Evolutionary conservation across 23 tunicate species (phyloP).

Genomic region (Diplosoma virens): DNA sequence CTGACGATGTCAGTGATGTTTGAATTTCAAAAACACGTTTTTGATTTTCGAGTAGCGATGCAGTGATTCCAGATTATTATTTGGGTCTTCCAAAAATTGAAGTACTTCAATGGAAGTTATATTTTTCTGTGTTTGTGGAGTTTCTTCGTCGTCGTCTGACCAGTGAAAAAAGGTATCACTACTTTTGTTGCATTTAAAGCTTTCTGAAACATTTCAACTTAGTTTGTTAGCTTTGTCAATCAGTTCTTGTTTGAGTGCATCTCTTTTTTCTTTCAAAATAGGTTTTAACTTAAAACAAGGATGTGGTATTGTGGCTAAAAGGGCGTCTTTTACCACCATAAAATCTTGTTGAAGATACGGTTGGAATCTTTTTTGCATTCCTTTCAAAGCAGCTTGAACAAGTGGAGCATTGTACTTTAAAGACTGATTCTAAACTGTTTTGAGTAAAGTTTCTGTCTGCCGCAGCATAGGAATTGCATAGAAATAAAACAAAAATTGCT

Average conservation of each 20-base stretch:
- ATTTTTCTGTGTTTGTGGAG: neutral
- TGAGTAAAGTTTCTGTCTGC: neutral
- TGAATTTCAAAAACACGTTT: too few species aligned
- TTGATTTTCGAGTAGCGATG: too few species aligned
- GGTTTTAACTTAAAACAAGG: slow-evolving; percentile 2
- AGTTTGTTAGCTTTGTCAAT: neutral
- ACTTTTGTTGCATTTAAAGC: neutral
- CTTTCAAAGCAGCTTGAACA: neutral
- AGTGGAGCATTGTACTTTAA: slow-evolving; percentile 9
- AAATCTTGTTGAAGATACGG: neutral
- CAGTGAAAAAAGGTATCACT: neutral
- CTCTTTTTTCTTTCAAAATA: neutral
- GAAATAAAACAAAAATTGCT: too few species aligned
- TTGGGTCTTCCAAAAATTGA: too few species aligned
- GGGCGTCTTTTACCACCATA: neutral
- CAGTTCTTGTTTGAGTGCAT: neutral
- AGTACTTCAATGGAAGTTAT: too few species aligned
- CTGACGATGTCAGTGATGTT: neutral
- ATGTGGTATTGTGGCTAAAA: slow-evolving; percentile 2
- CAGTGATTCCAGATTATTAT: too few species aligned
- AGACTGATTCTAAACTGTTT: neutral
- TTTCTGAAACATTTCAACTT: neutral
- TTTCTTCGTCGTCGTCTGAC: slow-evolving; percentile 1
- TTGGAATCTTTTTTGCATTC: neutral
- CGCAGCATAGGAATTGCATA: too few species aligned